Conservation (phyloP, 2,888 invertebrate species). For the Clitarchus hookeri region DNA sequence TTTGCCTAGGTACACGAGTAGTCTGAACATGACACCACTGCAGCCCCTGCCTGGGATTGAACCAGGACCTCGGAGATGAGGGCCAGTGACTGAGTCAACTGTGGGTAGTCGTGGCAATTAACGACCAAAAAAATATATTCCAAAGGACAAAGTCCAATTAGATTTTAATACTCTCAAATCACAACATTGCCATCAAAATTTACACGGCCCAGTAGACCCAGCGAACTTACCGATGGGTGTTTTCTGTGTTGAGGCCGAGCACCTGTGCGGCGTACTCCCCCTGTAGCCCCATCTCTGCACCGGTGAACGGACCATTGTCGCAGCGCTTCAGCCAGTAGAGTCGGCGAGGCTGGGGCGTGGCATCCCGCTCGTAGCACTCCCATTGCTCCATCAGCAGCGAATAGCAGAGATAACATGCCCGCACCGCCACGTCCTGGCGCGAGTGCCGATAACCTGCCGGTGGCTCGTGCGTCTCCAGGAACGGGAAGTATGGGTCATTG, state of each 20-base stretch:
- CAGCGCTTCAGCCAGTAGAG: conserved; percentile 92
- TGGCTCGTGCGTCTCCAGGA: conserved; percentile 86
- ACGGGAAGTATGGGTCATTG: conserved; percentile 86
- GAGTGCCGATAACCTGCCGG: conserved; percentile 68
- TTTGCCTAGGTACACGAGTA: too few species aligned
- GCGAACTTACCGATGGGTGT: conserved; percentile 31
- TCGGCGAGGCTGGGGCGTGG: conserved; percentile 82
- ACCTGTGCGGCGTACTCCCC: conserved; percentile 93
- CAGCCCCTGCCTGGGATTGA: too few species aligned
- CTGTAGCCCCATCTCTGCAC: conserved; percentile 86
- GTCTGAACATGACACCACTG: too few species aligned
- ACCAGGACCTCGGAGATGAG: too few species aligned
- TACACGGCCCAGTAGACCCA: too few species aligned
- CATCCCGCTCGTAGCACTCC: conserved; percentile 86
- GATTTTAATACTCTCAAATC: too few species aligned
- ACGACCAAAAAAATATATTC: too few species aligned
- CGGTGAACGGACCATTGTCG: conserved; percentile 88
- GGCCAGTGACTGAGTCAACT: too few species aligned
- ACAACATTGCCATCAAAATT: too few species aligned
- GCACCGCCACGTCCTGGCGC: conserved; percentile 44
- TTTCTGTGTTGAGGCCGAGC: conserved; percentile 72
- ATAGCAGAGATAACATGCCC: conserved; percentile 83
- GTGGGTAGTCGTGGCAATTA: too few species aligned
- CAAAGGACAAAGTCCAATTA: too few species aligned
- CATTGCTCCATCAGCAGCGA: conserved; percentile 87